Evolutionary conservation across 2,797 vertebrate genomes (phyloP).

Genomic region (Miopithecus talapoin): DNA sequence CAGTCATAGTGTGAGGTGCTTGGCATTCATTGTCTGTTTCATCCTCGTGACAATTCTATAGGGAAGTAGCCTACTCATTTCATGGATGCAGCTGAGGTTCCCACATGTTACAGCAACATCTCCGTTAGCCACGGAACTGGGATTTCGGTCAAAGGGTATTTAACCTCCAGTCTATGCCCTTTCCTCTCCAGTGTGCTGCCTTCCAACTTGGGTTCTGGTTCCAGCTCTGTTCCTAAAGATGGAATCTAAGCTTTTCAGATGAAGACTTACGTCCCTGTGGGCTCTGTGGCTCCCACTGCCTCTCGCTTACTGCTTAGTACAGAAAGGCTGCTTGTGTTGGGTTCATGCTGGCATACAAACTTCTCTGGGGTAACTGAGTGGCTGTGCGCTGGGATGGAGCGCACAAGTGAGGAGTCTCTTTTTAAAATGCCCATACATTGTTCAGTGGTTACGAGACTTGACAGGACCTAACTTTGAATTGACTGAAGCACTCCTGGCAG

Average conservation of each 20-base stretch:
- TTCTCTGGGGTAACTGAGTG: conserved; percentile 28
- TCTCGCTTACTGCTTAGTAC: not conserved
- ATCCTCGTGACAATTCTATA: not conserved
- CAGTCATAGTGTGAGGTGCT: not conserved
- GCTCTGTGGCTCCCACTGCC: not conserved
- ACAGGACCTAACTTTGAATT: conserved; percentile 57
- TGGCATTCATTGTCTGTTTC: not conserved
- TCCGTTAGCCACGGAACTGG: not conserved
- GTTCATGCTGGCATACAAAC: not conserved
- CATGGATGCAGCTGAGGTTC: not conserved
- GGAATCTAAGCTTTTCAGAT: not conserved
- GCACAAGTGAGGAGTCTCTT: conserved; percentile 55
- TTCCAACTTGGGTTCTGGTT: not conserved
- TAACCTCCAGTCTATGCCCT: not conserved
- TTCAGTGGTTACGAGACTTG: conserved; percentile 52
- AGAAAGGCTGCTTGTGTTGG: not conserved
- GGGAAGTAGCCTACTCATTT: not conserved
- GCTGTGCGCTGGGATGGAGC: conserved; percentile 40
- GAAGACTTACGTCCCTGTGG: not conserved
- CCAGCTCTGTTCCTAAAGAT: not conserved
- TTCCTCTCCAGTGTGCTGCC: not conserved
- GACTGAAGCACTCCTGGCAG: conserved; percentile 50
- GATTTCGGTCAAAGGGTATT: not conserved
- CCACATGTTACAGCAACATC: not conserved
- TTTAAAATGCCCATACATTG: conserved; percentile 47